Percentiles rank a stretch among this genome's conserved stretches.
These are phyloP conservation scores for Mesorhabditis sp. DNA, from an alignment of 2,888 invertebrate genomes.

Conservation along the genomic window DNA sequence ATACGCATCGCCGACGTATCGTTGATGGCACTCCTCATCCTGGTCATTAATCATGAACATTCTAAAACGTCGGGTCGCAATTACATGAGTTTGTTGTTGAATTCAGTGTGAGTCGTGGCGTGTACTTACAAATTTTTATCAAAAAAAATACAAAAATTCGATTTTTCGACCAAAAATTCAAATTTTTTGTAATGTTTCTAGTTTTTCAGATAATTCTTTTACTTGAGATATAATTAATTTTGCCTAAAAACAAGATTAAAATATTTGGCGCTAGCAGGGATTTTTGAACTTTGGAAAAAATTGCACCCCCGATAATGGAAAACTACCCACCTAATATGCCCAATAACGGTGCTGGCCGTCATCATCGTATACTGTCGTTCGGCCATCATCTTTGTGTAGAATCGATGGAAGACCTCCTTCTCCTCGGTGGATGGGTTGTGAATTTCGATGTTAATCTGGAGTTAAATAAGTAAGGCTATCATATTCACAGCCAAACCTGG, in stretches of 20 bases:
- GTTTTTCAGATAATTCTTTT: no score
- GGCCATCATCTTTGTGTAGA: constrained; percentile 9
- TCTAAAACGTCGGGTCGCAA: background rate
- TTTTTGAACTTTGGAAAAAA: no score
- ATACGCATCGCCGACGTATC: constrained; percentile 1
- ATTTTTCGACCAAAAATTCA: no score
- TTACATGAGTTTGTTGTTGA: background rate
- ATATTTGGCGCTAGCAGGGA: no score
- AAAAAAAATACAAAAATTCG: no score
- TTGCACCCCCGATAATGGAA: background rate
- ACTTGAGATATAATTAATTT: no score
- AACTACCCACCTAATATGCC: background rate
- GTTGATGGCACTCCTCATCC: constrained; percentile 5
- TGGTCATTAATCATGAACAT: background rate
- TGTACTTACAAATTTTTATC: no score
- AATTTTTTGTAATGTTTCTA: no score
- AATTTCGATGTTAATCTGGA: constrained; percentile 16
- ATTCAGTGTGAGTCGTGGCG: no score
- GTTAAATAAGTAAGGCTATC: background rate
- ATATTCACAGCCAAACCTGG: constrained; percentile 16
- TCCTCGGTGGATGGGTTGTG: constrained; percentile 9
- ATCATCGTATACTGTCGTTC: constrained; percentile 10
- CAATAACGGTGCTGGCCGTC: background rate
- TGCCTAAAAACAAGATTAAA: no score
- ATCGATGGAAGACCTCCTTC: constrained; percentile 8